Evolutionary conservation across 2,888 invertebrate genomes (phyloP), one percentile per base, ranked within the genome.

Genomic region (Agriopis marginaria): DNA sequence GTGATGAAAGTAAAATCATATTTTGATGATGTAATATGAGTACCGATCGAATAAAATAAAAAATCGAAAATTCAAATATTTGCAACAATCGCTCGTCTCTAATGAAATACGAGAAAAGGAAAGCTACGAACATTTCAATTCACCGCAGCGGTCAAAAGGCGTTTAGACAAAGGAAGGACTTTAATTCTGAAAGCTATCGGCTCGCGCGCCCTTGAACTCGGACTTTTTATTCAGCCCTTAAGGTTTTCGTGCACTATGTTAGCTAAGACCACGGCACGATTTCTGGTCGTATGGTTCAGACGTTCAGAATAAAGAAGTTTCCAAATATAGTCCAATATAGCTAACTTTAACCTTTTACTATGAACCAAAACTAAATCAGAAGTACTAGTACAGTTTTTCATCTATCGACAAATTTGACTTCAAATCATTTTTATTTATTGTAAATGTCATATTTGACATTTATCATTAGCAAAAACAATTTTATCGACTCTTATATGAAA

Each of bases 131-230:
- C 53, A 59, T 61, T 78, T 65, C 44, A 68, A 83, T 77, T 78
- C 65, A 79, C 79, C 72, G 54, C 75, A 79, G 53, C 70, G 74
- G 64, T 73, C 76, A 66, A 76, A 72, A 71, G 72, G 70, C 68
- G 62, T 61, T 70, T 62, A 44, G 68, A 77, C 53, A 71, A 66
- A 67, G 70, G 71, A 74, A 66, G 66, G 75, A 71, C 82, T 78
- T 82, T 80, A 82, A 82, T 83, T 82, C 79, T 81, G 77, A 81
- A 85, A 79, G 79, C 79, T 81, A 85, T 81, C 74, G 74, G 80
- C 79, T 80, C 78, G 80, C 67, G 71, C 67, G 69, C 68, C 73
- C 77, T 78, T 75, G 74, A 79, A 73, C 75, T 40, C 60, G 56
- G 73, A 73, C 68, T 68, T 67, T 74, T 71, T 77, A 45, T 58